Conservation (phyloP, 2,113 vertebrate genomes). For the Anoplopoma fimbria region DNA sequence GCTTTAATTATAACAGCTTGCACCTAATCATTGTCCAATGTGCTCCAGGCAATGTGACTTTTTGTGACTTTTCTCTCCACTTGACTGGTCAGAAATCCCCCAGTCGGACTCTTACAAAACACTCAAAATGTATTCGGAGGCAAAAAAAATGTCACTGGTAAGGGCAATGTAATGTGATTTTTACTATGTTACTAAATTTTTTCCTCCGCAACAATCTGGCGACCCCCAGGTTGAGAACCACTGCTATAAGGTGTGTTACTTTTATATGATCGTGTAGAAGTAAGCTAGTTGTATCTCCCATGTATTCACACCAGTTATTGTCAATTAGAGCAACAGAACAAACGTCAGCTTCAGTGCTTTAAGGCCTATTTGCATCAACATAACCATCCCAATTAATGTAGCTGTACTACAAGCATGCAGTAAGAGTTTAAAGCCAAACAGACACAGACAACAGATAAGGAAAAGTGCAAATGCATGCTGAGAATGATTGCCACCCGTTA, state of each 20-base stretch:
- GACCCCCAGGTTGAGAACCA: no score
- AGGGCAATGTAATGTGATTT: not conserved
- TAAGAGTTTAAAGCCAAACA: constrained; percentile 64
- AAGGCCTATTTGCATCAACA: constrained; percentile 40
- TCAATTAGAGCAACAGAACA: constrained; percentile 8
- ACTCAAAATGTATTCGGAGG: not conserved
- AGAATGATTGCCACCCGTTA: constrained; percentile 71
- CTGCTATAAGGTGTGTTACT: not conserved
- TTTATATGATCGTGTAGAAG: constrained; percentile 14
- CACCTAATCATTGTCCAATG: not conserved
- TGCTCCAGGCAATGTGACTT: not conserved
- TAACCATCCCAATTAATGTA: constrained; percentile 23
- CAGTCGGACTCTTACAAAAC: not conserved
- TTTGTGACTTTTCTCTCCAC: not conserved
- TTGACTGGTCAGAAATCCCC: not conserved
- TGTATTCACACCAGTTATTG: not conserved
- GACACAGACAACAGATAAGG: constrained; percentile 61
- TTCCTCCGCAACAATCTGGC: no score
- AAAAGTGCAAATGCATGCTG: constrained; percentile 76
- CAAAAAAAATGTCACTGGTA: not conserved
- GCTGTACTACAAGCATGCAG: constrained; percentile 70
- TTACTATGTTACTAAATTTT: not conserved
- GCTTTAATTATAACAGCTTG: not conserved
- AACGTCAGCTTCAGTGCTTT: constrained; percentile 46
- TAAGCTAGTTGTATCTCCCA: not conserved